Base-by-base conservation (phyloP, 2,113 vertebrate species). In the Odontophorus gujanensis region DNA sequence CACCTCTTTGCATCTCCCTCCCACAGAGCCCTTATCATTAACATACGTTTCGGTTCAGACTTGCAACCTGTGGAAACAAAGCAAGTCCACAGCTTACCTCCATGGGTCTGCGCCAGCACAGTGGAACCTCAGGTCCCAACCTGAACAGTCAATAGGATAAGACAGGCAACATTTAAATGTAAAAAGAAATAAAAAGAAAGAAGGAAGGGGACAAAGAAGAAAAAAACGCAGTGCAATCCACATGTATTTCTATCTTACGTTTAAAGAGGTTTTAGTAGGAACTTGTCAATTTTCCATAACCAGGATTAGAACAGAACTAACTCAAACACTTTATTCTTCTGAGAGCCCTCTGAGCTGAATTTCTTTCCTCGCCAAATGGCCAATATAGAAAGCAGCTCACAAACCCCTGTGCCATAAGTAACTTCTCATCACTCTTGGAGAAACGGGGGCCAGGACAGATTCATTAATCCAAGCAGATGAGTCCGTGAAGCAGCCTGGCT, bases 401-500 rank as follows among this genome's bases (percentile, higher is more conserved):
- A 93, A 92, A 96, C 85, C 68, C 81, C 63, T 57, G 47, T 63
- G 92, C 94, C 6, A 3, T 66, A 61, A 92, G 86, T 69, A 87
- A 89, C 91, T 89, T 85, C 75, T 69, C 84, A 93, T 94, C 82
- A 92, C 84, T 94, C 89, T 73, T 85, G 81, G 72, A 84, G 84
- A 96, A 96, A 95, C 75, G 85, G 92, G 94, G 94, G 92, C 91
- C 89, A 66, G 85, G 80, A 86, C 80, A 93, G 87, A 81, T 75
- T 89, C 88, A 94, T 92, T 92, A 93, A 85, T 90, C 58, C 67
- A 85, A 48, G 58, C 28, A 91, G 93, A 96, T 72, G 79, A 91
- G 69, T 67, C 59, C 25, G 28, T 72, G 77, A 84, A 76, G 78
- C 50, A 67, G 58, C 19, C 62, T 45, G 66, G 68, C 83, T 72